Evolutionary conservation across 1,140 invertebrate genomes (phyloP).

Genomic region (Bradysia coprophila): DNA sequence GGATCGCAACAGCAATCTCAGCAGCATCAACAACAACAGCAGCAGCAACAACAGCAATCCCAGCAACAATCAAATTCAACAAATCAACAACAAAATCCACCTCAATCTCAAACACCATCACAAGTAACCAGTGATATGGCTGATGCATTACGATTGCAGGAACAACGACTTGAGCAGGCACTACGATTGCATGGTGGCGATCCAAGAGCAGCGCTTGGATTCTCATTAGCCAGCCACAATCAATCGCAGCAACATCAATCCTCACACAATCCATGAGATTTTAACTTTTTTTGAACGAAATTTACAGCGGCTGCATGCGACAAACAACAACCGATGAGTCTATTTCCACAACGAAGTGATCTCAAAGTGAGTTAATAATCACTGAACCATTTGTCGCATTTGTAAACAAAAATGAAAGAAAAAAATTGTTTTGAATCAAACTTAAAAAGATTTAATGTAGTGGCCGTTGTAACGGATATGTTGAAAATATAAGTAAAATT

Average conservation of each 20-base stretch:
- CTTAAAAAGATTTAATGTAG: too few species aligned
- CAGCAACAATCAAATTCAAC: conserved; percentile 27
- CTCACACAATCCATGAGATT: conserved; percentile 36
- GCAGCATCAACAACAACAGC: conserved; percentile 16
- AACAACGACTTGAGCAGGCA: conserved; percentile 63
- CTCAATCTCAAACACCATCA: conserved; percentile 10
- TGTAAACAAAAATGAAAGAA: too few species aligned
- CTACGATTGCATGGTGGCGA: conserved; percentile 48
- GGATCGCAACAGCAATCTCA: conserved; percentile 6
- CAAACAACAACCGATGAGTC: too few species aligned
- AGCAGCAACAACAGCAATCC: conserved; percentile 25
- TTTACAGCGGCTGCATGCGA: too few species aligned
- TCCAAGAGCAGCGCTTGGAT: conserved; percentile 23
- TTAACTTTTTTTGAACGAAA: conserved; percentile 38
- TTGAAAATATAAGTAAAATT: too few species aligned
- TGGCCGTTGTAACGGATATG: too few species aligned
- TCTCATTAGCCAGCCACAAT: conserved; percentile 33
- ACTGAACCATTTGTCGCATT: too few species aligned
- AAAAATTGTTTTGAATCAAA: too few species aligned
- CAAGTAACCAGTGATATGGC: conserved; percentile 36
- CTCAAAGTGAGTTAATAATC: too few species aligned
- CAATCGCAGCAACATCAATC: conserved; percentile 30
- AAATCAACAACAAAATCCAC: conserved; percentile 18
- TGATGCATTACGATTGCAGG: conserved; percentile 57
- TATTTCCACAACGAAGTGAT: too few species aligned